Percentiles rank a stretch among this genome's conserved stretches.
phyloP scores from a whole-genome alignment of 2,888 invertebrate species.

The Hypselothyrea guttata region DNA sequence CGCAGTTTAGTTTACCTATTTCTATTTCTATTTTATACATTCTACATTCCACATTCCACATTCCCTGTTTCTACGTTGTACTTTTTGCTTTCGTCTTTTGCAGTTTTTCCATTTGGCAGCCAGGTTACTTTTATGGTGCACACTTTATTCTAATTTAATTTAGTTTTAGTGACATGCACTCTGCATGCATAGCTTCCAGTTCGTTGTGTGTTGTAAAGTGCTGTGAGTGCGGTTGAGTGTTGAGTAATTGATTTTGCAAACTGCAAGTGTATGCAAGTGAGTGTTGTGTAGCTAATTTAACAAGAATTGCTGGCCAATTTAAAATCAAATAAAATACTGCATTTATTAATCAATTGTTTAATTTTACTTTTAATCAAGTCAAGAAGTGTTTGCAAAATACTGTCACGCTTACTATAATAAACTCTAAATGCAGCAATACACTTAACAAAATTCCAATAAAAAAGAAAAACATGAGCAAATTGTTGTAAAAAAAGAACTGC shows the following conservation, averaged over 20 bases:
- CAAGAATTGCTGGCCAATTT: background rate
- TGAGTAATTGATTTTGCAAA: conserved; percentile 39
- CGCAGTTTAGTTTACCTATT: conserved; percentile 48
- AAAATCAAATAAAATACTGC: background rate
- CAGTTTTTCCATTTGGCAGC: no score
- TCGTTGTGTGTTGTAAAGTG: conserved; percentile 17
- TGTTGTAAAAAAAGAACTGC: conserved; percentile 4
- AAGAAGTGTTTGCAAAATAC: no score
- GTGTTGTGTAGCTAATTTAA: conserved; percentile 17
- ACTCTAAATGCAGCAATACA: conserved; percentile 25
- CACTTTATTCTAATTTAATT: conserved; percentile 60
- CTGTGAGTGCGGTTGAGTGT: conserved; percentile 17
- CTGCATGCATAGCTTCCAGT: conserved; percentile 8
- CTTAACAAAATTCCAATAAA: conserved; percentile 35
- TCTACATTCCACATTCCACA: no score
- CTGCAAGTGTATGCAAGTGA: conserved; percentile 16
- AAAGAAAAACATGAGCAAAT: conserved; percentile 9
- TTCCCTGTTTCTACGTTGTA: background rate
- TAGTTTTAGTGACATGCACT: conserved; percentile 39
- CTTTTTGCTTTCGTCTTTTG: background rate
- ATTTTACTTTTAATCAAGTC: background rate
- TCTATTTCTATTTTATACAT: conserved; percentile 20
- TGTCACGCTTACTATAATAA: no score
- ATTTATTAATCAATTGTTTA: background rate
- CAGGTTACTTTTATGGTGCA: background rate